Evolutionary conservation across 2,797 vertebrate genomes (phyloP), one percentile per base, ranked within the genome.

Genomic region (Triplophysa yarkandensis): DNA sequence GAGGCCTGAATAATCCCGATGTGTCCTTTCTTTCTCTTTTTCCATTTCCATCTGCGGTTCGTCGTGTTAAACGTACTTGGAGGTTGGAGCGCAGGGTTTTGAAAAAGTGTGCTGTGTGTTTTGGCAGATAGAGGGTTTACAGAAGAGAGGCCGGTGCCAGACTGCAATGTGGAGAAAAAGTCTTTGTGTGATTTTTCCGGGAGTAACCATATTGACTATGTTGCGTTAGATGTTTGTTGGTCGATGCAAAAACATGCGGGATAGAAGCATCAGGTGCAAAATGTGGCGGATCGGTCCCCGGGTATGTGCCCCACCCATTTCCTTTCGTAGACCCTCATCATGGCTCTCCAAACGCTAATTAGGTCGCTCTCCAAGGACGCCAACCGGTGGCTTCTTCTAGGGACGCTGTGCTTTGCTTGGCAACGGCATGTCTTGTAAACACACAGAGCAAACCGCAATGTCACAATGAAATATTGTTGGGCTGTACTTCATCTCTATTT

Each of bases 61-160:
- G 9, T 44, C 36, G 8, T 41, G 54, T 68, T 36, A 71, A 81
- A 68, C 75, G 83, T 67, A 76, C 83, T 83, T 72, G 76, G 71
- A 68, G 70, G 63, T 77, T 82, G 54, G 60, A 76, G 77, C 77
- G 27, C 52, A 71, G 55, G 80, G 76, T 83, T 80, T 85, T 80
- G 76, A 80, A 58, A 77, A 62, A 72, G 69, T 70, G 81, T 83
- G 81, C 80, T 81, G 68, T 71, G 78, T 77, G 76, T 81, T 84
- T 86, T 83, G 85, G 84, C 76, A 85, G 62, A 62, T 65, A 82
- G 21, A 68, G 43, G 74, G 43, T 17, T 77, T 48, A 41, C 27
- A 48, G 30, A 65, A 32, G 30, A 58, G 17, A 27, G 28, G 21
- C 21, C 36, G 9, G 7, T 39, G 43, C 70, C 50, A 61, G 77